These are phyloP conservation scores for Drosophila orena DNA, from an alignment of 1,140 invertebrate species.

Conservation along the genomic window DNA sequence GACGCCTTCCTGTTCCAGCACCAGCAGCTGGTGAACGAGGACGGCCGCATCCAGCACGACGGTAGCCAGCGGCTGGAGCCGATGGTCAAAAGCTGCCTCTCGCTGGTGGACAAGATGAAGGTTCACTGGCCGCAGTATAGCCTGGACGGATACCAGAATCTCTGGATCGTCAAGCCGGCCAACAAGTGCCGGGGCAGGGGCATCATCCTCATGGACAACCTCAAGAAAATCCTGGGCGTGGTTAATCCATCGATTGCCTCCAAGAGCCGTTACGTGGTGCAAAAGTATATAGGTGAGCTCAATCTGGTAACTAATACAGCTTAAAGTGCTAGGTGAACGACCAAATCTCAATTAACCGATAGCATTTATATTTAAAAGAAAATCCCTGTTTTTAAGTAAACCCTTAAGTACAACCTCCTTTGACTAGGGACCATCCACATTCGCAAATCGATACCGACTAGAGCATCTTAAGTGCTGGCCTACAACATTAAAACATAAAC, in stretches of 20 bases:
- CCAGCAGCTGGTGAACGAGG: slow-evolving; percentile 89
- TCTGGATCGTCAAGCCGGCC: slow-evolving; percentile 98
- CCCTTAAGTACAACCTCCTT: not conserved
- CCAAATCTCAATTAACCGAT: too few species aligned
- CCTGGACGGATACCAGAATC: slow-evolving; percentile 93
- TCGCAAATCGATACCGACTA: slow-evolving; percentile 35
- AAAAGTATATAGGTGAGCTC: slow-evolving; percentile 96
- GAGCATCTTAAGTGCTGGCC: slow-evolving; percentile 46
- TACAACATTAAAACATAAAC: slow-evolving; percentile 53
- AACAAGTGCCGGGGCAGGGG: slow-evolving; percentile 96
- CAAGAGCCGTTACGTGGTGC: slow-evolving; percentile 94
- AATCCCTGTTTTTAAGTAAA: too few species aligned
- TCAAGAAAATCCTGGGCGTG: slow-evolving; percentile 93
- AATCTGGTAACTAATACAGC: too few species aligned
- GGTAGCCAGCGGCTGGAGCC: slow-evolving; percentile 78
- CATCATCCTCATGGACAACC: slow-evolving; percentile 93
- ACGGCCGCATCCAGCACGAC: slow-evolving; percentile 84
- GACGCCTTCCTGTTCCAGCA: slow-evolving; percentile 93
- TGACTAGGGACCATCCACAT: not conserved
- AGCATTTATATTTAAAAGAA: too few species aligned
- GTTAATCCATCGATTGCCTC: slow-evolving; percentile 87
- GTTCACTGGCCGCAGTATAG: slow-evolving; percentile 92
- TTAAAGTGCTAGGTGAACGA: too few species aligned
- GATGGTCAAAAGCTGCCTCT: slow-evolving; percentile 83
- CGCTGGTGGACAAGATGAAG: slow-evolving; percentile 85